Conservation (phyloP, 2,888 invertebrate genomes). For the Cerceris ruficornis region DNA sequence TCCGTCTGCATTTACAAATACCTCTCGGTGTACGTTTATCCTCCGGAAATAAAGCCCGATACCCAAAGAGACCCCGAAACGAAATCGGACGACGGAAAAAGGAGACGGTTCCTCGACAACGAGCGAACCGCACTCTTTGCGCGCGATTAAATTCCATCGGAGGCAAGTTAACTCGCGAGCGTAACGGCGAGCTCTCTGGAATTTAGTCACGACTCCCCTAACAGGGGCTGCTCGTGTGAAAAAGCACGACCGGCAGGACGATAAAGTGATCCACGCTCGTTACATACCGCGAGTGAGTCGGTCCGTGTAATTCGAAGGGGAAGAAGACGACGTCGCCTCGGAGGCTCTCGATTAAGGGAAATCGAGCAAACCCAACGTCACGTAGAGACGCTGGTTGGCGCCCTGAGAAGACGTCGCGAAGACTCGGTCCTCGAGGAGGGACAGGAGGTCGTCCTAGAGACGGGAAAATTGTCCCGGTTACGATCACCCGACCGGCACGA, state of each 20-base stretch:
- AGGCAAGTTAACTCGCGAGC: slow-evolving; percentile 25
- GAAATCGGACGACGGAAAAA: too few species aligned
- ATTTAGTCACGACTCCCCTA: too few species aligned
- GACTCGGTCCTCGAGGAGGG: slow-evolving; percentile 36
- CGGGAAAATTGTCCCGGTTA: slow-evolving; percentile 51
- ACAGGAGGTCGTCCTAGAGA: slow-evolving; percentile 22
- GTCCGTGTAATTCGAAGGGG: slow-evolving; percentile 34
- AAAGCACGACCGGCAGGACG: too few species aligned
- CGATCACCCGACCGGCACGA: slow-evolving; percentile 44
- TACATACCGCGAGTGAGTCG: slow-evolving; percentile 10
- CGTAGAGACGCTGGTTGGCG: slow-evolving; percentile 49
- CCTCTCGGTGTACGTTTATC: too few species aligned
- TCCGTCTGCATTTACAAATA: too few species aligned
- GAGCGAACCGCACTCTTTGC: slow-evolving; percentile 15
- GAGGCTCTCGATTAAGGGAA: slow-evolving; percentile 56
- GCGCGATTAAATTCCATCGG: slow-evolving; percentile 45
- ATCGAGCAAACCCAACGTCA: slow-evolving; percentile 62
- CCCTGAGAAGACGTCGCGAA: slow-evolving; percentile 23
- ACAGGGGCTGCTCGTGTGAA: too few species aligned
- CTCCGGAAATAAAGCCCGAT: too few species aligned
- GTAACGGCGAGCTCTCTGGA: neutral
- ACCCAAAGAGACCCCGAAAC: too few species aligned
- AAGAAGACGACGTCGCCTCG: slow-evolving; percentile 14
- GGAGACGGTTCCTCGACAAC: neutral
- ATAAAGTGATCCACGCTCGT: slow-evolving; percentile 27